Evolutionary conservation across 2,888 invertebrate species (phyloP), one percentile per base, ranked within the genome.

Genomic region (Ormyrus nitidulus): DNA sequence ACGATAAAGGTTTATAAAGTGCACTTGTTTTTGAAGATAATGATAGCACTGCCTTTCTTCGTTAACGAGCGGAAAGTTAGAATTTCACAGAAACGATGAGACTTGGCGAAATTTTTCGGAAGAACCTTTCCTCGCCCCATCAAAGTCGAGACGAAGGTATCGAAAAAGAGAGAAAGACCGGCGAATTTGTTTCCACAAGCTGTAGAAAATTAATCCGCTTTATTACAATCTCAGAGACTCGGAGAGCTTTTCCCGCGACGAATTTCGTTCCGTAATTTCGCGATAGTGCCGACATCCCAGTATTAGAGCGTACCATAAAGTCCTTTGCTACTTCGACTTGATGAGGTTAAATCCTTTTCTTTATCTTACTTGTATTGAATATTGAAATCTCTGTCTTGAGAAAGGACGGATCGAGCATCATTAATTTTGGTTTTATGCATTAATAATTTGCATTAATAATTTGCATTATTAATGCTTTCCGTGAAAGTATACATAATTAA

Each of bases 191-290:
- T 81, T 71, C 71, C 46, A 68, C 71, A 68, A 71, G 51, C 64
- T 13, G 71, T 56, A 66, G 75, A 70, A 77, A 81, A 76, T 78
- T 81, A 78, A 72, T 81, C 75, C 78, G 66, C 74, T 81, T 81
- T 78, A 75, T 34, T 65, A 69, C 56, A 72, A 75, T 78, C 68
- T 53, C 56, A 2, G 4, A 48, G 48, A 34, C 68, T 4, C 49
- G 34, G 65, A 58, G 13, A 10, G 10, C 48, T 0, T 11, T 3
- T 10, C 7, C 44, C 6, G 34, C 62, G 48, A 68, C 13, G 34
- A 79, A 74, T 74, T 74, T 49, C n/a, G 19, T 11, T 10, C n/a
- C 51, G 64, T 56, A 56, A 72, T 68, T 61, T 62, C 46, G 44
- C 8, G 54, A 69, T 64, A 48, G 46, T 7, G n/a, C 5, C 49